Percentiles rank a stretch among this genome's conserved stretches.
phyloP scores from a whole-genome alignment of 2,888 invertebrate species.

The Prenolepis imparis region DNA sequence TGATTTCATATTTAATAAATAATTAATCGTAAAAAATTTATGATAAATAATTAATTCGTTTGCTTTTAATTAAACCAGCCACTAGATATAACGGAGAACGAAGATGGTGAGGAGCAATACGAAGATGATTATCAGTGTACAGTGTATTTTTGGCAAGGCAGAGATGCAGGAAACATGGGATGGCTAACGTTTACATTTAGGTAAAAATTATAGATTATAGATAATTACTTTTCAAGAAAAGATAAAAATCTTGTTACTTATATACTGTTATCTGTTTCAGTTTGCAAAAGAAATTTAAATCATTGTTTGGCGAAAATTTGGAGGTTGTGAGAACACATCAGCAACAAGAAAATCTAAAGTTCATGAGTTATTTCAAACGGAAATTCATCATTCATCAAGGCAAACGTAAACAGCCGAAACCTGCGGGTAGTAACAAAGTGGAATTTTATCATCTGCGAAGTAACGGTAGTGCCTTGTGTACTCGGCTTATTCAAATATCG shows the following conservation, averaged over 20 bases:
- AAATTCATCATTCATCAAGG: constrained; percentile 97
- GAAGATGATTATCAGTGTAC: constrained; percentile 96
- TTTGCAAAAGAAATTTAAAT: constrained; percentile 96
- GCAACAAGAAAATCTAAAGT: constrained; percentile 99
- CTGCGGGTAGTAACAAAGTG: constrained; percentile 86
- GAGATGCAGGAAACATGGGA: constrained; percentile 99
- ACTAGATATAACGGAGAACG: constrained; percentile 87
- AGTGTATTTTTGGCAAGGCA: constrained; percentile 99
- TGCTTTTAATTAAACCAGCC: constrained; percentile 74
- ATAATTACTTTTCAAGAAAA: constrained; percentile 91
- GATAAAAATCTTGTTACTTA: not conserved
- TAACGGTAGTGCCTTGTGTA: constrained; percentile 97
- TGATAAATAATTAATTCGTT: not conserved
- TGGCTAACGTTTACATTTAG: constrained; percentile 99
- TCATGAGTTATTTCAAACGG: constrained; percentile 98
- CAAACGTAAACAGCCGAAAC: constrained; percentile 89
- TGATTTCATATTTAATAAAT: no score
- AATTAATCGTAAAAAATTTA: not conserved
- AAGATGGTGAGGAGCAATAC: constrained; percentile 87
- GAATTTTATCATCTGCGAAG: constrained; percentile 98
- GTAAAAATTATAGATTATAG: constrained; percentile 72
- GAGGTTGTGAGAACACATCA: constrained; percentile 99
- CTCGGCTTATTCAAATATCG: constrained; percentile 95
- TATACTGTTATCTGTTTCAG: constrained; percentile 81
- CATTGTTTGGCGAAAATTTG: constrained; percentile 94